Base-by-base conservation (phyloP, 2,888 invertebrate species). In the Loripinus fragilis region DNA sequence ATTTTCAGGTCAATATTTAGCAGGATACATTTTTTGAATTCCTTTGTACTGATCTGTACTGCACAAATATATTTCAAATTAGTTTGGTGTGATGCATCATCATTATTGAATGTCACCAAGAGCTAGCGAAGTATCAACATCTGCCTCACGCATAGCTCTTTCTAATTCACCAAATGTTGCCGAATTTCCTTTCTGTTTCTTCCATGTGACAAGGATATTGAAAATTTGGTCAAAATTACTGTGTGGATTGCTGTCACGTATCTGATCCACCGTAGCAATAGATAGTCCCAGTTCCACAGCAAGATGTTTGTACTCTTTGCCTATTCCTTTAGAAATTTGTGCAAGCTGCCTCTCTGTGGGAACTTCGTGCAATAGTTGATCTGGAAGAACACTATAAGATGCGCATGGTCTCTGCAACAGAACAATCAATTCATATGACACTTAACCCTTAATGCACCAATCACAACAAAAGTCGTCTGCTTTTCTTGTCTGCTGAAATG, bases 101-200 rank as follows among this genome's bases (percentile, higher is more conserved):
- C n/a, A n/a, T n/a, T n/a, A n/a, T n/a, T n/a, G n/a, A n/a, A n/a
- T n/a, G n/a, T n/a, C n/a, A n/a, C n/a, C n/a, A n/a, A 38, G 38
- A 8, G 38, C 38, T 38, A 12, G 38, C 38, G 38, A n/a, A 25
- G 52, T 25, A 52, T 23, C 25, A 28, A 28, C 5, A 3, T 5
- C 52, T 2, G n/a, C 52, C 2, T 23, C 5, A n/a, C 25, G 3
- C 52, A 52, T 52, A 2, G 25, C 52, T 52, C 7, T 52, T 52
- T 52, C 52, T 23, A 52, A 28, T 52, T 52, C 52, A 28, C 25
- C 3, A 28, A 52, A 52, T 52, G 52, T 52, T 52, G 52, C 52
- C 5, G 3, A 5, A 5, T 3, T 8, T 28, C 28, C 52, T 15
- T 28, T 52, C 15, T 52, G 52, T 25, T 52, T 52, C 25, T 28